Evolutionary conservation across 2,113 vertebrate species (phyloP).

Genomic region (Maccullochella peelii): DNA sequence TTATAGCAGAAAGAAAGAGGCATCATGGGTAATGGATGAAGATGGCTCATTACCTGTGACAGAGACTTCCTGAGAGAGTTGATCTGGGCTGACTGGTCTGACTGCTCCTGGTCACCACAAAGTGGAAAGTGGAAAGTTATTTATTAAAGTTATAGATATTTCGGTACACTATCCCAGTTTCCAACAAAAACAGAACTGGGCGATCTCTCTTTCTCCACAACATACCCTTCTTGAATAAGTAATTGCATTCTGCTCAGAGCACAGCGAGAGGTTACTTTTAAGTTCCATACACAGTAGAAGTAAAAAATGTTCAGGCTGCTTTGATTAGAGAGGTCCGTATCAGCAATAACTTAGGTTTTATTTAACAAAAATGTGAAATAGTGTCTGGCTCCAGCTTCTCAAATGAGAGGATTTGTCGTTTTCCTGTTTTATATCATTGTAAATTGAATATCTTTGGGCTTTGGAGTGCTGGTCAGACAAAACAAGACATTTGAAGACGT

Average conservation of each 20-base stretch:
- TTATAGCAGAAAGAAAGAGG: not conserved
- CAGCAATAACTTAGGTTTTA: not conserved
- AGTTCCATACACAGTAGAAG: not conserved
- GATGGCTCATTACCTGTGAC: slow-evolving; percentile 90
- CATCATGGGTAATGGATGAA: slow-evolving; percentile 35
- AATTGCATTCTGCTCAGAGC: slow-evolving; percentile 25
- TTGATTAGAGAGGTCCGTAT: no score
- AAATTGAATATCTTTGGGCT: not conserved
- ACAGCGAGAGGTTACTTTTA: not conserved
- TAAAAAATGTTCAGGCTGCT: not conserved
- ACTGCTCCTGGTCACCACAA: slow-evolving; percentile 91
- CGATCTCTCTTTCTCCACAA: slow-evolving; percentile 16
- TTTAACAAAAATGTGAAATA: not conserved
- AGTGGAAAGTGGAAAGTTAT: no score
- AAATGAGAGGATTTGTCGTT: not conserved
- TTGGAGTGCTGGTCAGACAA: not conserved
- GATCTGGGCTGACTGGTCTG: slow-evolving; percentile 91
- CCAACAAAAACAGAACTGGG: slow-evolving; percentile 23
- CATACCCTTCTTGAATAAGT: slow-evolving; percentile 44
- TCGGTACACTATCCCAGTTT: slow-evolving; percentile 18
- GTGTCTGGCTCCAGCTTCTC: not conserved
- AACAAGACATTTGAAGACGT: not conserved
- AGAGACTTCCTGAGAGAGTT: slow-evolving; percentile 94
- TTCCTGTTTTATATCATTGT: not conserved
- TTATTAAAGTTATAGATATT: no score